These are phyloP conservation scores for Holothuria leucospilota DNA, from an alignment of 53 echinoderm and acorn worm genomes.

Conservation along the genomic window DNA sequence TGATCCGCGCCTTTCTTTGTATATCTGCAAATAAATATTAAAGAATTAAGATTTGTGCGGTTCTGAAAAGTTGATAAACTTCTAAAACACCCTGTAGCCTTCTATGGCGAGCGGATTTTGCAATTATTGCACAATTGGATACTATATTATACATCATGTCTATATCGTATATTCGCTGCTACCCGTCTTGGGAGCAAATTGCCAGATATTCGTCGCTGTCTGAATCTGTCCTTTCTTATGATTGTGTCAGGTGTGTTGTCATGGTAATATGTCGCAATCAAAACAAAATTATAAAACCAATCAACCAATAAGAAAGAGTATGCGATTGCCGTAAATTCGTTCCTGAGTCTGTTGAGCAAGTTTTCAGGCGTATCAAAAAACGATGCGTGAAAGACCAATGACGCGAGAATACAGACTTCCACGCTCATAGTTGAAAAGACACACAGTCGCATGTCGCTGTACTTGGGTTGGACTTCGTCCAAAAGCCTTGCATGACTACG, in stretches of 20 bases:
- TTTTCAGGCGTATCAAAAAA: constrained; percentile 34
- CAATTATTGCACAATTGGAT: no score
- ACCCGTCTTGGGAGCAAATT: no score
- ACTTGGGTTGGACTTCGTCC: constrained; percentile 27
- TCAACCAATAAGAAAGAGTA: constrained; percentile 47
- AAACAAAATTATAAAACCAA: constrained; percentile 56
- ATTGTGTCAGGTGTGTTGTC: constrained; percentile 57
- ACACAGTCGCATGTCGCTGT: constrained; percentile 66
- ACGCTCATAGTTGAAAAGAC: constrained; percentile 45
- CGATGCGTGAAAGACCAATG: not conserved
- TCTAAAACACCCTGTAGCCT: no score
- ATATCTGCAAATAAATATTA: no score
- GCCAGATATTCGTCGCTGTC: not conserved
- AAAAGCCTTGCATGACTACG: not conserved
- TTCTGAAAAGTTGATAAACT: no score
- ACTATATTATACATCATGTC: no score
- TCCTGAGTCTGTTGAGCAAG: constrained; percentile 5
- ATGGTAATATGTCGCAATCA: constrained; percentile 58
- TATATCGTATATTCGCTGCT: no score
- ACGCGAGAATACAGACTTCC: constrained; percentile 22
- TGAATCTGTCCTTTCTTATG: constrained; percentile 54
- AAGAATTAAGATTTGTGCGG: no score
- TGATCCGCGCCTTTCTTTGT: no score
- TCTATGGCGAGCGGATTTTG: no score
- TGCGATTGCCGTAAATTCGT: constrained; percentile 56